These are phyloP conservation scores for Sebastolobus alascanus DNA, from an alignment of 2,797 vertebrate species.

Conservation along the genomic window DNA sequence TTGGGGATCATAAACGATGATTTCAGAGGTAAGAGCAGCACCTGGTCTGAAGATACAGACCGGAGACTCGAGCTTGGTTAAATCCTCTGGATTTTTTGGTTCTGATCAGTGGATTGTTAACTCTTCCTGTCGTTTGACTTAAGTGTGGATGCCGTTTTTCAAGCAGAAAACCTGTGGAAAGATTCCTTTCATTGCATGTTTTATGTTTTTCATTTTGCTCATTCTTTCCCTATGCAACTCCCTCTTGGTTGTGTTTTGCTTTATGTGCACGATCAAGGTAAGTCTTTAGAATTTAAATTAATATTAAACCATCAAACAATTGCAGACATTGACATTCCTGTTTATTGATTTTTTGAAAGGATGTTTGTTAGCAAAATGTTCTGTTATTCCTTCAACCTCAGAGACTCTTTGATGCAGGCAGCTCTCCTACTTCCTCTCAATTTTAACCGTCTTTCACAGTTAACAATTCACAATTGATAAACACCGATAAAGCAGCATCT, in stretches of 20 bases:
- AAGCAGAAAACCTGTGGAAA: slow-evolving; percentile 64
- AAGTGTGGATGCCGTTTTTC: slow-evolving; percentile 17
- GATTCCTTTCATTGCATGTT: slow-evolving; percentile 62
- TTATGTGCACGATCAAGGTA: slow-evolving; percentile 74
- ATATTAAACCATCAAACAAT: slow-evolving; percentile 23
- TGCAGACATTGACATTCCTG: neutral
- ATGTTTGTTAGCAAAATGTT: slow-evolving; percentile 36
- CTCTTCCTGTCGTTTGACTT: slow-evolving; percentile 21
- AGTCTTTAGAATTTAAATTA: slow-evolving; percentile 49
- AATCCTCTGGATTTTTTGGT: slow-evolving; percentile 29
- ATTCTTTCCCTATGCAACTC: slow-evolving; percentile 26
- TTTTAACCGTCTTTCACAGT: slow-evolving; percentile 41
- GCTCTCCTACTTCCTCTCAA: slow-evolving; percentile 6
- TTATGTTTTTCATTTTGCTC: slow-evolving; percentile 51
- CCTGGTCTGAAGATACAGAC: slow-evolving; percentile 24
- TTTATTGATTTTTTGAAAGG: slow-evolving; percentile 31
- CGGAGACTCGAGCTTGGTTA: slow-evolving; percentile 11
- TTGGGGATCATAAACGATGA: slow-evolving; percentile 88
- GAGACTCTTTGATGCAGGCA: slow-evolving; percentile 23
- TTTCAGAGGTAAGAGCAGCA: slow-evolving; percentile 90
- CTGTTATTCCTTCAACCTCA: slow-evolving; percentile 6
- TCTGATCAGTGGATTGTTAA: slow-evolving; percentile 42
- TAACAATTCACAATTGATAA: slow-evolving; percentile 70
- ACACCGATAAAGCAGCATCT: slow-evolving; percentile 76
- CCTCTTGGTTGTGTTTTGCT: slow-evolving; percentile 50